Base-by-base conservation (phyloP, 2,113 vertebrate genomes). In the Geococcyx californianus region DNA sequence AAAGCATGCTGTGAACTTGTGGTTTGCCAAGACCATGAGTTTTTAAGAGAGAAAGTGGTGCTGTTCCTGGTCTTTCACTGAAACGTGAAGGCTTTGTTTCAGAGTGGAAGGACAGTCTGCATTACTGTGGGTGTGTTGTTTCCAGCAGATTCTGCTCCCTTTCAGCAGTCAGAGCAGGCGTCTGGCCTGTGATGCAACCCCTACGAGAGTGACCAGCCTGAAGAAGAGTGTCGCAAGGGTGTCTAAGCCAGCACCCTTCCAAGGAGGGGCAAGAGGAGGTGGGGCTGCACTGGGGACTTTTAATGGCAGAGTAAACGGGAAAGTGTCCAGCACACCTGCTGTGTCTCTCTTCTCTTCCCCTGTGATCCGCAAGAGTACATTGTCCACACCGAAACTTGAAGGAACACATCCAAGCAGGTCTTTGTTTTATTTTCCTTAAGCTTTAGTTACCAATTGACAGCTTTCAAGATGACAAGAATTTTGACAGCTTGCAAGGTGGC, bases 401-500 rank as follows among this genome's bases (percentile, higher is more conserved):
- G 88, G 92, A 88, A 84, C 44, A 68, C 74, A 42, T 60, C 67
- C 70, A 64, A 74, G 76, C 44, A 89, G 73, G 82, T 95, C 77
- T 90, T 93, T 77, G 42, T 67, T 90, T 87, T 76, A 13, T 60
- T 67, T 52, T 74, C 62, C 85, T 92, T 88, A 64, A 85, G 88
- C 87, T 96, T 83, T 55, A 97, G 93, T 80, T 80, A 72, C 76
- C 23, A 34, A 29, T 72, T 16, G 3, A 81, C 87, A 28, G 20
- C 94, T 87, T 94, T 93, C 94, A 97, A 97, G 94, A 99, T 99
- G 99, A 98, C 98, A 88, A 98, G 98, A 95, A 98, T 99, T 94
- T 97, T 99, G 95, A 97, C 98, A 84, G 98, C 98, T 87, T 98
- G 87, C 97, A 98, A 97, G 95, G 95, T 98, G 59, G 96, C 98